phyloP scores from a whole-genome alignment of 2,797 vertebrate genomes.

The Rhyacichthys aspro region DNA sequence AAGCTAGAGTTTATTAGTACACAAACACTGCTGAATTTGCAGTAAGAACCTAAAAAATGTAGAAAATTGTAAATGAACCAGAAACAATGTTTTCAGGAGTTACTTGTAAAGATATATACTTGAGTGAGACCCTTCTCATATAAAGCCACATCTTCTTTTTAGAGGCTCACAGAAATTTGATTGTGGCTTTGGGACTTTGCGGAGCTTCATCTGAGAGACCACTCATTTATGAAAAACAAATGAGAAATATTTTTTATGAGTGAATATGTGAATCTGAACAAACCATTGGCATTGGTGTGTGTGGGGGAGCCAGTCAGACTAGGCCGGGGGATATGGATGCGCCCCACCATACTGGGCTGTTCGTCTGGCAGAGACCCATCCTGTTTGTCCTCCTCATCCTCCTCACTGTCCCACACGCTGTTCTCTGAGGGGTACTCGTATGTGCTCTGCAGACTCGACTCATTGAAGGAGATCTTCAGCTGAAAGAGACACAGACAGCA shows the following conservation, averaged over 20 bases:
- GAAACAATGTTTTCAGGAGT: too few species aligned
- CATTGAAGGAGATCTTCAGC: conserved; percentile 98
- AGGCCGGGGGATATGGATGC: conserved; percentile 83
- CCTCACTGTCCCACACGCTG: conserved; percentile 86
- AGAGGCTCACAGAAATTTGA: too few species aligned
- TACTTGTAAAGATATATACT: too few species aligned
- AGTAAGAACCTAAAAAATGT: too few species aligned
- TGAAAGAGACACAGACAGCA: conserved; percentile 60
- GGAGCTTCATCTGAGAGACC: too few species aligned
- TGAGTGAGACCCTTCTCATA: too few species aligned
- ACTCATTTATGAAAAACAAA: too few species aligned
- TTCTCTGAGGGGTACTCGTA: conserved; percentile 95
- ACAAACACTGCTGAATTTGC: too few species aligned
- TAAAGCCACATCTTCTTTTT: too few species aligned
- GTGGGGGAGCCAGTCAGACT: conserved; percentile 70
- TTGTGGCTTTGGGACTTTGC: too few species aligned
- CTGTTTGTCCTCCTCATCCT: conserved; percentile 78
- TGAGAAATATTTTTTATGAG: background rate
- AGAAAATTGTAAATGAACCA: too few species aligned
- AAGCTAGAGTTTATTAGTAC: too few species aligned
- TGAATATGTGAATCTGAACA: background rate
- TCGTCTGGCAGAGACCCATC: conserved; percentile 62
- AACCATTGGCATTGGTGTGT: conserved; percentile 76
- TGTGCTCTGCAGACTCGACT: conserved; percentile 90
- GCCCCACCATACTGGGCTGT: conserved; percentile 72